phyloP scores from a whole-genome alignment of 2,797 vertebrate genomes.

The Otolemur crassicaudatus region DNA sequence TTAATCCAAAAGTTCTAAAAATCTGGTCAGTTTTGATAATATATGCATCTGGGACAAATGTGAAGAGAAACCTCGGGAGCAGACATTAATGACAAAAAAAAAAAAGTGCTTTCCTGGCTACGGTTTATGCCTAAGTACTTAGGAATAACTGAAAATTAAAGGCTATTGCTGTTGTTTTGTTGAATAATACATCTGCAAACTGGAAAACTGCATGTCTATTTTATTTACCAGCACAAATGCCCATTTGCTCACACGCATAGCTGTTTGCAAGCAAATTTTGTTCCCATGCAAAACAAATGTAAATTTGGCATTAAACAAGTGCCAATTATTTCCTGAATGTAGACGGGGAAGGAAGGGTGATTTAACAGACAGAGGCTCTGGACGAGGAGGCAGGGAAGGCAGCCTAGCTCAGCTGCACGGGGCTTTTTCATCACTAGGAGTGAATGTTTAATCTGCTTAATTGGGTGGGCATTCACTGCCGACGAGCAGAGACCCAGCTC shows the following conservation, averaged over 20 bases:
- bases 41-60: slow-evolving; percentile 64
- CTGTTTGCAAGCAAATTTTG: slow-evolving; percentile 86
- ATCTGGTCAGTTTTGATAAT: slow-evolving; percentile 39
- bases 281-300: slow-evolving; percentile 86
- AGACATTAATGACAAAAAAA: slow-evolving; percentile 59
- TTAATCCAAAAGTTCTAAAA: slow-evolving; percentile 49
- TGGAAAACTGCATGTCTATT: slow-evolving; percentile 81
- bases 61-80: slow-evolving; percentile 52
- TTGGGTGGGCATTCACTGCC: slow-evolving; percentile 81
- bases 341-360: slow-evolving; percentile 78
- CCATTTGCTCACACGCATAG: slow-evolving; percentile 84
- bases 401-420: slow-evolving; percentile 74
- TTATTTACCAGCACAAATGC: slow-evolving; percentile 84
- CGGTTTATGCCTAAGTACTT: slow-evolving; percentile 57
- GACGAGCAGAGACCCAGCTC: slow-evolving; percentile 50
- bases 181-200: slow-evolving; percentile 84
- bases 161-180: slow-evolving; percentile 74
- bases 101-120: slow-evolving; percentile 55
- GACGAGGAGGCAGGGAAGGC: slow-evolving; percentile 69
- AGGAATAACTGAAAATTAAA: slow-evolving; percentile 80
- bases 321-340: slow-evolving; percentile 85
- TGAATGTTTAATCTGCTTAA: slow-evolving; percentile 82
- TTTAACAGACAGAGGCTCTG: slow-evolving; percentile 81
- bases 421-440: slow-evolving; percentile 74
- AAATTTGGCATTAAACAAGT: slow-evolving; percentile 86